Percentiles rank a stretch among this genome's conserved stretches.
Evolutionary conservation across 2,888 invertebrate genomes (phyloP).

Genomic region (Arrhopalites spinosus): DNA sequence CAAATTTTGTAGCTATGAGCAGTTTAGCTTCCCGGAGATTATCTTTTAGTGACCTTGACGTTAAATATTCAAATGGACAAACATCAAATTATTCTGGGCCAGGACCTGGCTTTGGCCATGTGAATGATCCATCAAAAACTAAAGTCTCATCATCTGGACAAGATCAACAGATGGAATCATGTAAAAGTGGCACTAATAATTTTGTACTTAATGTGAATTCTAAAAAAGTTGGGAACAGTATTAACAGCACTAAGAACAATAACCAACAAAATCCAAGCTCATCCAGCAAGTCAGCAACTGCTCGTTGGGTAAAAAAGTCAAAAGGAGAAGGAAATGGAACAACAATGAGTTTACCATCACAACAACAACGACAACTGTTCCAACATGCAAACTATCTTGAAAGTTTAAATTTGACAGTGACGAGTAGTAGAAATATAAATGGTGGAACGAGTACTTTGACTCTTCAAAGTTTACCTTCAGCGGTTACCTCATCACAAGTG

Average conservation of each 20-base stretch:
- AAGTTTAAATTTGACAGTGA: no score
- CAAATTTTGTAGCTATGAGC: not conserved
- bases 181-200: no score
- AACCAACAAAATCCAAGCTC: not conserved
- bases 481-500: no score
- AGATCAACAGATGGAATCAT: not conserved
- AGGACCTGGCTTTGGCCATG: not conserved
- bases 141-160: not conserved
- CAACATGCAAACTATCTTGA: no score
- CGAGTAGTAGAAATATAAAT: no score
- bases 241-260: not conserved
- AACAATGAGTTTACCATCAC: no score
- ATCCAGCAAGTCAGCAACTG: not conserved
- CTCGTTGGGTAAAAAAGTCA: no score
- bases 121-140: not conserved
- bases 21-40: not conserved
- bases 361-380: no score
- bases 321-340: no score
- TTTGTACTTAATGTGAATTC: no score
- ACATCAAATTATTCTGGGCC: not conserved
- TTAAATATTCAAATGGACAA: not conserved
- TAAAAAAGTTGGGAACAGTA: not conserved
- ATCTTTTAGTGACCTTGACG: not conserved
- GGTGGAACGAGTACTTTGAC: no score
- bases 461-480: no score